Conservation (phyloP, 2,797 vertebrate genomes). For the Clangula hyemalis region DNA sequence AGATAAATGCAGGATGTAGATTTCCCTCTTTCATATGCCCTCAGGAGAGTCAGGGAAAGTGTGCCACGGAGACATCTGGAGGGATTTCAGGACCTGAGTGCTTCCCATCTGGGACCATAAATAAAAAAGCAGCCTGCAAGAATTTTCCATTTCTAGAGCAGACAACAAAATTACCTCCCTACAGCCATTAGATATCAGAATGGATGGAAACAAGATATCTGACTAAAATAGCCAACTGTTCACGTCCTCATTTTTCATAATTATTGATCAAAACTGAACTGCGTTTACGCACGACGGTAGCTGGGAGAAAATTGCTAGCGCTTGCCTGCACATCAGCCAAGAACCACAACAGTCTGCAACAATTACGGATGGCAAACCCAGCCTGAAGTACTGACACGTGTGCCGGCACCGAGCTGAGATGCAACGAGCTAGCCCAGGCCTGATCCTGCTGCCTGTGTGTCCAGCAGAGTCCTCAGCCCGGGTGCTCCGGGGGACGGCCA, state of each 20-base stretch:
- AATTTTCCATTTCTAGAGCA: conserved; percentile 1
- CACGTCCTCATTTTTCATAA: background rate
- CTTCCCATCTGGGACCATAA: conserved; percentile 13
- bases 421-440: background rate
- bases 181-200: background rate
- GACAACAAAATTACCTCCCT: background rate
- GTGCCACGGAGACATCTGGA: background rate
- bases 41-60: background rate
- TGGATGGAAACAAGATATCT: background rate
- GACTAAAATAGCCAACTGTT: background rate
- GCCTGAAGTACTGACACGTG: accelerated
- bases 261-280: background rate
- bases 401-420: background rate
- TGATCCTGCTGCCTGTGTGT: background rate
- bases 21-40: accelerated
- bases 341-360: background rate
- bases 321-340: background rate
- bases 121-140: conserved; percentile 7
- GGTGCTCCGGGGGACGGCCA: background rate
- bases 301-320: background rate
- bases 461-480: background rate
- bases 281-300: accelerated
- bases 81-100: background rate
- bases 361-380: background rate
- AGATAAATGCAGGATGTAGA: background rate